Percentiles rank a stretch among this genome's conserved stretches.
Evolutionary conservation across 2,113 vertebrate genomes (phyloP).

Genomic region (Xyliphius kryptos): DNA sequence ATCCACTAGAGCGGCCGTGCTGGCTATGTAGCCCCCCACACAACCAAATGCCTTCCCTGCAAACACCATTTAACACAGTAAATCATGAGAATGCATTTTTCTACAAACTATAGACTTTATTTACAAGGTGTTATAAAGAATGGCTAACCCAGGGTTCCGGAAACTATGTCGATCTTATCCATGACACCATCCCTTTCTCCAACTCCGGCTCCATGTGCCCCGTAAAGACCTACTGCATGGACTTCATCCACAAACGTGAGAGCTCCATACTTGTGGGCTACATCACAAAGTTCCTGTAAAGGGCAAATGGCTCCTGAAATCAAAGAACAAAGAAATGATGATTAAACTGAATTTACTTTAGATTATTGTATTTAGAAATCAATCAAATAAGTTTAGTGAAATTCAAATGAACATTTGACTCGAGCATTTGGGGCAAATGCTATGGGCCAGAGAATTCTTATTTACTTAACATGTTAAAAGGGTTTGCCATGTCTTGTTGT

Average conservation of each 20-base stretch:
- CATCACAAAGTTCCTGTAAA: slow-evolving; percentile 80
- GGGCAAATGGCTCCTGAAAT: slow-evolving; percentile 83
- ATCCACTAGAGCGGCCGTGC: slow-evolving; percentile 76
- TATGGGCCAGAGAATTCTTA: too few relatives aligned
- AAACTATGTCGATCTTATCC: slow-evolving; percentile 85
- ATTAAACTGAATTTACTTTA: too few relatives aligned
- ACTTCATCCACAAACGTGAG: slow-evolving; percentile 90
- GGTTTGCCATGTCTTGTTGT: too few relatives aligned
- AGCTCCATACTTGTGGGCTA: slow-evolving; percentile 79
- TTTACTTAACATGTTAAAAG: too few relatives aligned
- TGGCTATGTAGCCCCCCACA: slow-evolving; percentile 83
- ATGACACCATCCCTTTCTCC: slow-evolving; percentile 83
- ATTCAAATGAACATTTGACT: too few relatives aligned
- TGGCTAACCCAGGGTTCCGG: slow-evolving; percentile 81
- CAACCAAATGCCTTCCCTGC: slow-evolving; percentile 87
- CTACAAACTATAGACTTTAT: too few relatives aligned
- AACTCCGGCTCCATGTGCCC: slow-evolving; percentile 77
- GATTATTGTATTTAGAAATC: too few relatives aligned
- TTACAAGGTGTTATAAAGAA: neutral
- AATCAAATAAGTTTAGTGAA: too few relatives aligned
- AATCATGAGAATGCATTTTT: too few relatives aligned
- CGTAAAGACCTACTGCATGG: slow-evolving; percentile 85
- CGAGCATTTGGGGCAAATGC: too few relatives aligned
- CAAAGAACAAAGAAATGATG: too few relatives aligned
- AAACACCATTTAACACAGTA: slow-evolving; percentile 26